A percentile compares a stretch with the other conserved stretches of the same genome.
phyloP scores from a whole-genome alignment of 2,888 invertebrate genomes.

The Lucinisca nassula region DNA sequence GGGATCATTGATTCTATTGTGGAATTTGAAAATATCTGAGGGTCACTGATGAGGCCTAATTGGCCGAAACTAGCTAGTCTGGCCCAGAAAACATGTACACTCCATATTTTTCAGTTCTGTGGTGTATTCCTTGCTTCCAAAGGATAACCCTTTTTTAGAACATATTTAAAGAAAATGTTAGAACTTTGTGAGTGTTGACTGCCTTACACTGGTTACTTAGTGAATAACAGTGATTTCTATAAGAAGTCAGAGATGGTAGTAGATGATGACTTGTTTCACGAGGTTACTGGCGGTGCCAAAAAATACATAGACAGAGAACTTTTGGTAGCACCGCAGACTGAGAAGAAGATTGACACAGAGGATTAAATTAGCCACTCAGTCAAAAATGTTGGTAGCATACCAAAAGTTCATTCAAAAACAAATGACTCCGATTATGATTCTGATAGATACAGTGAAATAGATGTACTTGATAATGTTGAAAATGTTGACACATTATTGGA shows the following conservation, averaged over 20 bases:
- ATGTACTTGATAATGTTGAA: constrained; percentile 15
- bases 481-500: too few species aligned
- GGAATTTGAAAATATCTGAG: too few species aligned
- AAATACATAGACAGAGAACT: neutral
- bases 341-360: neutral
- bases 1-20: too few species aligned
- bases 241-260: neutral
- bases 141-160: too few species aligned
- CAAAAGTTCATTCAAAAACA: neutral
- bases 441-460: too few species aligned
- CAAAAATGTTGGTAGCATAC: neutral
- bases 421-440: constrained; percentile 41
- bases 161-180: neutral
- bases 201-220: neutral
- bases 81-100: too few species aligned
- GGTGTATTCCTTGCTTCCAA: too few species aligned
- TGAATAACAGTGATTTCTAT: neutral
- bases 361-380: neutral
- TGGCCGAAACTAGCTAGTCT: too few species aligned
- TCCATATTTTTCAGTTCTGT: too few species aligned
- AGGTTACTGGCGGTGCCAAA: neutral
- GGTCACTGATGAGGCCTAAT: too few species aligned
- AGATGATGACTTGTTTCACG: neutral
- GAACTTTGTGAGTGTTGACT: neutral
- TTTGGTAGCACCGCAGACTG: neutral